Conservation (phyloP, 1,140 invertebrate genomes). For the Nasonia giraulti region DNA sequence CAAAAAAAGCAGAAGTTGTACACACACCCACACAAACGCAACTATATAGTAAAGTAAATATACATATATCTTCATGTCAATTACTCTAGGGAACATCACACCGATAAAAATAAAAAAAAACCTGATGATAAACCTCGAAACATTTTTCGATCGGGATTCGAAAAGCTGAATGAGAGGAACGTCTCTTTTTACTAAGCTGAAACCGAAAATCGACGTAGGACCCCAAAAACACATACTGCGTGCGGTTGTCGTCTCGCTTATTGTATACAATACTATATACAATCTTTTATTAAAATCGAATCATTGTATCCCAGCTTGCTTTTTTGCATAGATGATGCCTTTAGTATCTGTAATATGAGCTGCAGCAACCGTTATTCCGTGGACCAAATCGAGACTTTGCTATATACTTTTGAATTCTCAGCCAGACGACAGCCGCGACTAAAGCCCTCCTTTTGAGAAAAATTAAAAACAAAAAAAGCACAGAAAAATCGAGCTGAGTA, state of each 20-base stretch:
- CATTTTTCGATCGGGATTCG: constrained; percentile 12
- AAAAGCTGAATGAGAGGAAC: not conserved
- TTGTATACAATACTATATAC: no score
- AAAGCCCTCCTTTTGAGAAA: no score
- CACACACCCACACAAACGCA: not conserved
- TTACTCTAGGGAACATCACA: constrained; percentile 80
- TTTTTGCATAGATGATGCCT: not conserved
- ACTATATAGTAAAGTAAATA: constrained; percentile 23
- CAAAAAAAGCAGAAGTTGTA: not conserved
- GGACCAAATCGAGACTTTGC: not conserved
- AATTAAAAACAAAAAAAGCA: not conserved
- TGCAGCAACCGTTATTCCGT: not conserved
- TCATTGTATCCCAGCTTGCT: not conserved
- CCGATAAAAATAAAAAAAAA: not conserved
- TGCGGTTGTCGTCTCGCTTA: not conserved
- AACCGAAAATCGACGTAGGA: not conserved
- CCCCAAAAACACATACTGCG: not conserved
- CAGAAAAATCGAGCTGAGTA: not conserved
- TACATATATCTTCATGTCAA: constrained; percentile 79
- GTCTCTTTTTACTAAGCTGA: constrained; percentile 9
- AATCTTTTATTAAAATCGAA: not conserved
- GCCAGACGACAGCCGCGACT: not conserved
- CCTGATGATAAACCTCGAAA: constrained; percentile 3
- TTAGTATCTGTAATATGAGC: not conserved
- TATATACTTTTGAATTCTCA: not conserved